Evolutionary conservation across 2,888 invertebrate genomes (phyloP).

Genomic region (Vanessa cardui): DNA sequence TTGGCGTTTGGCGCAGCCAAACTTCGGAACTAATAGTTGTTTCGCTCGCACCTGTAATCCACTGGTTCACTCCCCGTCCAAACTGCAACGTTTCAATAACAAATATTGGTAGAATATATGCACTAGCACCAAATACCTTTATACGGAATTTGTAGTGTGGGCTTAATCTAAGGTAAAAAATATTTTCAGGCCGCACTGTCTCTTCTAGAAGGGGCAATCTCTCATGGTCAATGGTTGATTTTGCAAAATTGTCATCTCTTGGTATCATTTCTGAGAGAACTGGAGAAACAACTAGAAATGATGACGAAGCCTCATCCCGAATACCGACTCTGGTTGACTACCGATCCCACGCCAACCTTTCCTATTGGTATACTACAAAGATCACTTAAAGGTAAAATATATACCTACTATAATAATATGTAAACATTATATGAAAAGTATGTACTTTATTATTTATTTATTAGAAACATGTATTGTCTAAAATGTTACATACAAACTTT

Average conservation of each 20-base stretch:
- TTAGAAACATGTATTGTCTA: too few relatives aligned
- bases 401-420: not conserved
- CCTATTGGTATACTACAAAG: slow-evolving; percentile 95
- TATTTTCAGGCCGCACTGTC: slow-evolving; percentile 84
- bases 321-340: slow-evolving; percentile 96
- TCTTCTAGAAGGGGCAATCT: slow-evolving; percentile 86
- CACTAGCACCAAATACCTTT: too few relatives aligned
- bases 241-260: slow-evolving; percentile 96
- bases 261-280: slow-evolving; percentile 88
- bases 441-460: too few relatives aligned
- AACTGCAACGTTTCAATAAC: too few relatives aligned
- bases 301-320: slow-evolving; percentile 93
- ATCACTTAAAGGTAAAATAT: slow-evolving; percentile 87
- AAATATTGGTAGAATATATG: too few relatives aligned
- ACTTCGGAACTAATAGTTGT: too few relatives aligned
- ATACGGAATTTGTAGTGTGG: too few relatives aligned
- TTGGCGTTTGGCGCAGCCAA: too few relatives aligned
- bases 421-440: not conserved
- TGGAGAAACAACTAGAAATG: slow-evolving; percentile 93
- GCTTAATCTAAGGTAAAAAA: too few relatives aligned
- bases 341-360: slow-evolving; percentile 93
- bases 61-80: too few relatives aligned
- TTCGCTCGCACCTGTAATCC: too few relatives aligned
- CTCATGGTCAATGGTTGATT: slow-evolving; percentile 94
- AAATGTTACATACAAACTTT: too few relatives aligned